Percentiles rank a stretch among this genome's conserved stretches.
These are phyloP conservation scores for Acronicta leporina DNA, from an alignment of 2,888 invertebrate species.

Conservation along the genomic window DNA sequence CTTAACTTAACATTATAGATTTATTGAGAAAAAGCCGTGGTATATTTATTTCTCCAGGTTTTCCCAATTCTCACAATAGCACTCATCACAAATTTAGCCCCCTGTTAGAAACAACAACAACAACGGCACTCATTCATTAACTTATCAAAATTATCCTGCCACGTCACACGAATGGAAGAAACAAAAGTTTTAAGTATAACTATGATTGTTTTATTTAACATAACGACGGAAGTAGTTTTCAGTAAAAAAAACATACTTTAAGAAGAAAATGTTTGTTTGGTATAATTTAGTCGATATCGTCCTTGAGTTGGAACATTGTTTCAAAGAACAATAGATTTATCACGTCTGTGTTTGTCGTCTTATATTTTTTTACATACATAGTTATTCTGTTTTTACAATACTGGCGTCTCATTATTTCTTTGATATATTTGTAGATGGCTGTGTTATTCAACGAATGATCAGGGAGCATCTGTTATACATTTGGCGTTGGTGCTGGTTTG, in stretches of 20 bases:
- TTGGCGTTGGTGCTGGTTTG: too few species aligned
- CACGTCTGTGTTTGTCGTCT: not conserved
- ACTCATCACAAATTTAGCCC: not conserved
- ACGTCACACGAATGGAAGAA: not conserved
- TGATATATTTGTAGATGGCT: not conserved
- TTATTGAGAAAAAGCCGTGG: too few species aligned
- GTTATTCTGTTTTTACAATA: not conserved
- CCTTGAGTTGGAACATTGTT: not conserved
- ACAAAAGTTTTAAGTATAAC: constrained; percentile 4
- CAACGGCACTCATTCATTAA: not conserved
- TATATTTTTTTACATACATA: constrained; percentile 1
- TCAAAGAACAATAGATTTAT: not conserved
- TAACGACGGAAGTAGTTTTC: not conserved
- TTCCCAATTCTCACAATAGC: too few species aligned
- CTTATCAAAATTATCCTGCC: constrained; percentile 6
- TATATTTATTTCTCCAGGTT: too few species aligned
- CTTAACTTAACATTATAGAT: too few species aligned
- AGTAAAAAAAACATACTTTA: constrained; percentile 5
- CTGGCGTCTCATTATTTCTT: not conserved
- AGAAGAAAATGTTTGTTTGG: constrained; percentile 3
- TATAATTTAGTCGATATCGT: constrained; percentile 3
- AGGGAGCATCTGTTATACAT: too few species aligned
- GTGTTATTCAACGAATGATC: too few species aligned
- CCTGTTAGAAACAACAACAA: not conserved
- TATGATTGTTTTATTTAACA: constrained; percentile 8